Base-by-base conservation (phyloP, 2,888 invertebrate species). In the Xylota sylvarum region DNA sequence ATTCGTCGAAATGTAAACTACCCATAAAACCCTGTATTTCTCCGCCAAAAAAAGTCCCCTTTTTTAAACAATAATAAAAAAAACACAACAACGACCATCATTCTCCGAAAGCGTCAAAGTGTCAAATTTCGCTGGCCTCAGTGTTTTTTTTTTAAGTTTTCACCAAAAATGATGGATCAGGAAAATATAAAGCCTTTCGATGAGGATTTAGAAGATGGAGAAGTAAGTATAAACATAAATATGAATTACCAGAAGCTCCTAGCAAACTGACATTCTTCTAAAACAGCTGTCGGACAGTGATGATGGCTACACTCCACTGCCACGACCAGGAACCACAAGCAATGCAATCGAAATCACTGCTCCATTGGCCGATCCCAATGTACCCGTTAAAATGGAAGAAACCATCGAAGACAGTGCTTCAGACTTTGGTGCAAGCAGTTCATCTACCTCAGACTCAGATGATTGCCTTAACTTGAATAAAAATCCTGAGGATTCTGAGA, bases 161-260 rank as follows among this genome's bases (percentile, higher is more conserved):
- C 52, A 4, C 9, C 14, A 5, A 55, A 62, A 52, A 90, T 87
- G 73, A 95, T 95, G 93, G 95, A 95, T 92, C 94, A 94, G 89
- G 95, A 95, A 90, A 91, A 94, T 88, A 93, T 94, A 89, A 93
- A 94, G 86, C 93, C 94, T 85, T 93, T 94, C 89, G 93, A 94
- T 88, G 94, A 94, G 88, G 95, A 95, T 90, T 92, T 94, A 83
- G 94, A 95, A 90, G 95, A 95, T 85, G 95, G 95, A 89, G 95
- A 95, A 94, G 95, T 95, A 93, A 93, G 93, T 83, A 19, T 32
- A 10, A 40, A 9, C n/a, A 37, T 10, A 12, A 12, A 17, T n/a
- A 17, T 19, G 7, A 58, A 65, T 48, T 55, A 12, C 23, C 4
- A n/a, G 10, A 10, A 43, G 12, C 3, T 5, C 10, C 27, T 70